Base-by-base conservation (phyloP, 2,797 vertebrate genomes). In the Petrocephalus sullivani region DNA sequence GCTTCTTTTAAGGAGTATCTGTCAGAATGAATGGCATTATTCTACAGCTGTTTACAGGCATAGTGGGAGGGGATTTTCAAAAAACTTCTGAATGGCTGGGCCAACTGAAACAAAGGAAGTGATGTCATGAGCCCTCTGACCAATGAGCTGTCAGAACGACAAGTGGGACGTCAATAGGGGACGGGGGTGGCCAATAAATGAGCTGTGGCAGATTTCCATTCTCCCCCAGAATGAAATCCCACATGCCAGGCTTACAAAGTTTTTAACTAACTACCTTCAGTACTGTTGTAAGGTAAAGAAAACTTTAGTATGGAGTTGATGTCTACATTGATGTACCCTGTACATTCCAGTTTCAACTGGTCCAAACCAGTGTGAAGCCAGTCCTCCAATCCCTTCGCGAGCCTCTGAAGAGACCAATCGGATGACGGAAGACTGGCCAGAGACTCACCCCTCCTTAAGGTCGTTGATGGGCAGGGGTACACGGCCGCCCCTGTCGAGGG, bases 391-490 rank as follows among this genome's bases (percentile, higher is more conserved):
- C 71, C 37, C 71, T 78, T 71, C 28, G 33, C 12, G 28, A 71
- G 28, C 28, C 28, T 71, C 28, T 37, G 6, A 51, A 82, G 28
- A 16, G 46, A 51, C 0, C 14, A 81, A 1, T 10, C 89, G 85
- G 85, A 90, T 91, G 89, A 84, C 94, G n/a, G n/a, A 28, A 89
- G 95, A 95, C 23, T 95, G 95, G 0, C 94, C 95, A 92, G 33
- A 91, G 90, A 58, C 97, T 98, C 94, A 99, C 98, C 98, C 98
- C 90, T 99, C 98, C 91, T 99, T 99, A 91, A 99, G 97, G 93
- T 99, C 96, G 91, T 99, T 98, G 92, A 99, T 98, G 4, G 98
- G 98, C 89, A 99, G 97, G 0, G 98, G 98, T 2, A 99, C 98
- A 1, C 98, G 95, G 46, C 98, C 98, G 0, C 98, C 98, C 0